Base-by-base conservation (phyloP, 2,113 vertebrate species). In the Labeo catla region DNA sequence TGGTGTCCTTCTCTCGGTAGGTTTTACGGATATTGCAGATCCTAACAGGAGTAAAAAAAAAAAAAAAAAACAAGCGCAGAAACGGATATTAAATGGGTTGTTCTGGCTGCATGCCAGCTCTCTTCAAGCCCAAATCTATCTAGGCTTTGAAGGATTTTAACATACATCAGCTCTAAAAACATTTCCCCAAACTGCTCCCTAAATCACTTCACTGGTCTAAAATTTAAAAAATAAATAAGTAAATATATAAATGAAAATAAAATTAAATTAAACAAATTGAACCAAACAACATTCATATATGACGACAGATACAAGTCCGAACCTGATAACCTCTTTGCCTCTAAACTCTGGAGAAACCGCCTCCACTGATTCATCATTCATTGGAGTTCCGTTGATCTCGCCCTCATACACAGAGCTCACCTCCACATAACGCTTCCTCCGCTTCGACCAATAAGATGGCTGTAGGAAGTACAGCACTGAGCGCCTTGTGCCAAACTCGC, bases 291-390 rank as follows among this genome's bases (percentile, higher is more conserved):
- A 2, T 2, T 57, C 6, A 13, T 4, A 52, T 15, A 52, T 50
- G 49, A 50, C 11, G 49, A 50, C 11, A 0, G 49, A 50, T 50
- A 13, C 4, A 21, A 45, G 49, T 21, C 54, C 8, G 4, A 96
- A 99, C 98, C 98, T 97, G 91, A 99, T 98, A 89, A 97, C 97
- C 88, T 99, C 98, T 90, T 97, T 98, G 28, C 98, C 98, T 91
- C 97, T 95, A 89, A 98, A 97, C 89, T 98, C 97, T 0, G 96
- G 92, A 6, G 98, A 96, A 84, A 98, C 91, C 0, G 97, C 94
- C 72, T 99, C 98, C 4, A 96, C 90, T 0, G 95, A 95, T 90
- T 98, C 97, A 6, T 92, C 95, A 39, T 91, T 94, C 47, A 82
- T 90, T 1, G 95, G 66, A 21, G 90, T 91, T 43, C 96, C 96